Conservation (phyloP, 2,797 vertebrate species). For the Argentina silus region DNA sequence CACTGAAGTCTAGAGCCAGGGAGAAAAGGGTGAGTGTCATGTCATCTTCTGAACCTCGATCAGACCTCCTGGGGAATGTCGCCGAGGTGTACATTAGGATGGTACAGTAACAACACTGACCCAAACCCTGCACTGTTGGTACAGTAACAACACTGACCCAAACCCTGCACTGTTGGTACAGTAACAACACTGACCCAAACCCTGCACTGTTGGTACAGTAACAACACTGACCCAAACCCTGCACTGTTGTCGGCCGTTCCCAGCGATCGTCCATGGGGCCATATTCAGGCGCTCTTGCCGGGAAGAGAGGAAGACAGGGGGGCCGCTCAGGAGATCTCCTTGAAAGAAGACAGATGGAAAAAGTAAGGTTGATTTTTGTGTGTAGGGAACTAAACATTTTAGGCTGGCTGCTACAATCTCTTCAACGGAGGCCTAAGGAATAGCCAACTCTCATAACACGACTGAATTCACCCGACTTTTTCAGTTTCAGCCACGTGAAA, state of each 20-base stretch:
- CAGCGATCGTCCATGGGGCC: conserved; percentile 74
- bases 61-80: not conserved
- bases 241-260: too few relatives aligned
- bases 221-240: not conserved
- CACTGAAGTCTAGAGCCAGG: conserved; percentile 76
- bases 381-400: too few relatives aligned
- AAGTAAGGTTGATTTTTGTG: conserved; percentile 60
- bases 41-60: too few relatives aligned
- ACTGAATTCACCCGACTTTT: not conserved
- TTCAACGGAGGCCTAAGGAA: not conserved
- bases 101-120: not conserved
- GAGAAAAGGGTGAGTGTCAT: conserved; percentile 76
- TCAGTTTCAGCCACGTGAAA: not conserved
- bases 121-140: not conserved
- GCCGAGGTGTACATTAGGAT: not conserved
- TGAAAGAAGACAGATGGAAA: conserved; percentile 59
- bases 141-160: not conserved
- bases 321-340: conserved; percentile 62
- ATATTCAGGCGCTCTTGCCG: conserved; percentile 38
- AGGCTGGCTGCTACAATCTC: not conserved
- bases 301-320: conserved; percentile 62
- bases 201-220: not conserved
- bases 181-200: not conserved
- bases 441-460: not conserved
- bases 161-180: not conserved